These are phyloP conservation scores for Tetragnatha versicolor DNA, from an alignment of 1,140 invertebrate genomes.

Conservation along the genomic window DNA sequence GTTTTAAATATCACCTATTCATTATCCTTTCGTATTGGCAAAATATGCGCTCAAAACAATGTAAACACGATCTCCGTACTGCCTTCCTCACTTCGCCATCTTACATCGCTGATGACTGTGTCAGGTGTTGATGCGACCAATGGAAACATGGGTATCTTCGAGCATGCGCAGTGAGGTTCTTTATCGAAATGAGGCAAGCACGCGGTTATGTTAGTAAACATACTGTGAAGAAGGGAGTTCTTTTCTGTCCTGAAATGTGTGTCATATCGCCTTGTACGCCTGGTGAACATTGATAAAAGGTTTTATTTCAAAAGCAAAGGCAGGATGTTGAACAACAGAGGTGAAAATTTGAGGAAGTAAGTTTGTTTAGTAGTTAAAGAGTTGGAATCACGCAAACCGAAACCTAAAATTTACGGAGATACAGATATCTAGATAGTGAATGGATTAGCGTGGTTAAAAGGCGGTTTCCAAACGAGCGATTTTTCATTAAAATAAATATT, in stretches of 20 bases:
- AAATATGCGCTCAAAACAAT: not conserved
- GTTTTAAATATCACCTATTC: constrained; percentile 29
- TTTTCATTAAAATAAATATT: too few species aligned
- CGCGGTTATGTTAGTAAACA: constrained; percentile 53
- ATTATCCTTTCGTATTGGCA: not conserved
- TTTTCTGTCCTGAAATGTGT: not conserved
- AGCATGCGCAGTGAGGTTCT: constrained; percentile 20
- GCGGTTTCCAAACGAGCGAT: too few species aligned
- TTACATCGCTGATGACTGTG: constrained; percentile 20
- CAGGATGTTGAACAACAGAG: too few species aligned
- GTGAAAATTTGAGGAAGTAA: too few species aligned
- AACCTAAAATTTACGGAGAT: too few species aligned
- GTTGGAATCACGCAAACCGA: too few species aligned
- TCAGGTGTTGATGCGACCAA: constrained; percentile 32
- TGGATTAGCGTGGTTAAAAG: too few species aligned
- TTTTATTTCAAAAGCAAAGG: too few species aligned
- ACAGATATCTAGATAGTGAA: too few species aligned
- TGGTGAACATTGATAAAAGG: too few species aligned
- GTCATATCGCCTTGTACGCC: constrained; percentile 6
- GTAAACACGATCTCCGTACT: not conserved
- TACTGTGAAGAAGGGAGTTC: not conserved
- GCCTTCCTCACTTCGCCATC: constrained; percentile 17
- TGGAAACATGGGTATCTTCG: not conserved
- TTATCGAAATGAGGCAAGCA: constrained; percentile 21
- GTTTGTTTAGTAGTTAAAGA: too few species aligned